Evolutionary conservation across 1,140 invertebrate genomes (phyloP).

Genomic region (Elymnias hypermnestra): DNA sequence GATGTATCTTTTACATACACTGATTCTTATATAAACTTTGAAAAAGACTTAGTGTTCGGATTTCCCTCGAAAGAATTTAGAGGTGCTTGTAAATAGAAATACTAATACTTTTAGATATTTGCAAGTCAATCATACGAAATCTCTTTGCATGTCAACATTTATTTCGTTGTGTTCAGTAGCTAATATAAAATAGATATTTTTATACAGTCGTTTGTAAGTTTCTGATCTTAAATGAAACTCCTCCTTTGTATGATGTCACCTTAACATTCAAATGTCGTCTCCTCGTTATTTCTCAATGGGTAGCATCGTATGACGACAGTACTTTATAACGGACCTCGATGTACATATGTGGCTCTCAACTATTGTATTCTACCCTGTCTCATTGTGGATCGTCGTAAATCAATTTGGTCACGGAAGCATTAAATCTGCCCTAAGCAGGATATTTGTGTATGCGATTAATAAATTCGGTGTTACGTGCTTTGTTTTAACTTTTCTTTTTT

Average conservation of each 20-base stretch:
- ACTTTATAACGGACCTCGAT: slow-evolving; percentile 50
- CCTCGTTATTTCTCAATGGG: slow-evolving; percentile 58
- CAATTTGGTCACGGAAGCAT: slow-evolving; percentile 27
- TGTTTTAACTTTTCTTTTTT: slow-evolving; percentile 3
- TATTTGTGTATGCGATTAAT: slow-evolving; percentile 24
- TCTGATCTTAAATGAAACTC: too few species aligned
- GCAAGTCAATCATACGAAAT: too few species aligned
- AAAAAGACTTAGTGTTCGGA: too few species aligned
- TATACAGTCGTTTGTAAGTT: too few species aligned
- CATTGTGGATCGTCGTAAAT: slow-evolving; percentile 16
- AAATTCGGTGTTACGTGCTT: slow-evolving; percentile 19
- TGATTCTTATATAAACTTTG: too few species aligned
- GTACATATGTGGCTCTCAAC: slow-evolving; percentile 11
- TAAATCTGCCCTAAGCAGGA: slow-evolving; percentile 28
- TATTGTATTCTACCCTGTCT: slow-evolving; percentile 20
- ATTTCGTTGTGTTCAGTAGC: neutral
- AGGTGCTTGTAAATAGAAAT: too few species aligned
- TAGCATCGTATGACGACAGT: slow-evolving; percentile 49
- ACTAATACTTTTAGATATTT: too few species aligned
- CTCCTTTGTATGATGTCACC: slow-evolving; percentile 4
- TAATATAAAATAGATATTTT: too few species aligned
- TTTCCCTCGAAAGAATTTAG: too few species aligned
- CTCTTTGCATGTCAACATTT: slow-evolving; percentile 12
- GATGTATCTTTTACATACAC: too few species aligned
- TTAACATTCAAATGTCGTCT: slow-evolving; percentile 61